Conservation (phyloP, 2,113 vertebrate genomes). For the Caranx ignobilis region DNA sequence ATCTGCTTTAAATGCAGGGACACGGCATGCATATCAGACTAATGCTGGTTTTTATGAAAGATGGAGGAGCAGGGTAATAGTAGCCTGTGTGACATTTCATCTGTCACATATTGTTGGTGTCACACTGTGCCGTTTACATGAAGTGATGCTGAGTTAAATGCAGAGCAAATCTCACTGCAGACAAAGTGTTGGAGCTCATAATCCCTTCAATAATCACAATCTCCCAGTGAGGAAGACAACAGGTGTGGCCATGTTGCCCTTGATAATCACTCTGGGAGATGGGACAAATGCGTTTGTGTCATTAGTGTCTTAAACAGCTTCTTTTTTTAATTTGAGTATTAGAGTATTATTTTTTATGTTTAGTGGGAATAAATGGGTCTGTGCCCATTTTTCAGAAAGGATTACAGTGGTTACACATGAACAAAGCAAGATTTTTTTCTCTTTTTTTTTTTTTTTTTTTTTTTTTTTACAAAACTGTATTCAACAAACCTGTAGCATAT, state of each 20-base stretch:
- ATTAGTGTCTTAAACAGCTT: conserved; percentile 6
- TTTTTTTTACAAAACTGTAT: background rate
- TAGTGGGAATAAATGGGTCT: background rate
- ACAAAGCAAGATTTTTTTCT: background rate
- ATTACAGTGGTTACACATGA: background rate
- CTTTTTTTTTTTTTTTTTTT: too few species aligned
- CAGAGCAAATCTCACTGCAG: conserved; percentile 14
- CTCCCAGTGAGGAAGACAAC: conserved; percentile 19
- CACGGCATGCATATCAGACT: conserved; percentile 36
- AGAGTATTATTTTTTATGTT: conserved; percentile 11
- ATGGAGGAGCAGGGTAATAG: conserved; percentile 41
- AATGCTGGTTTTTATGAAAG: conserved; percentile 53
- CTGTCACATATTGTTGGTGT: conserved; percentile 52
- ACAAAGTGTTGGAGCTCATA: conserved; percentile 10
- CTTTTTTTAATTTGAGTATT: background rate
- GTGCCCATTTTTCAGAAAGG: background rate
- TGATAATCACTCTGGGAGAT: background rate
- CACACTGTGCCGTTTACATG: conserved; percentile 43
- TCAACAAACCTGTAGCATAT: background rate
- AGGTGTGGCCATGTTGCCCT: conserved; percentile 24
- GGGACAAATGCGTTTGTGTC: background rate
- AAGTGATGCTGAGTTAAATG: conserved; percentile 38
- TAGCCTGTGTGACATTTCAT: conserved; percentile 46
- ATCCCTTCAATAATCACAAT: conserved; percentile 31
- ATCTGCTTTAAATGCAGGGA: conserved; percentile 53